phyloP scores from a whole-genome alignment of 2,113 vertebrate species.

The Gasterosteus aculeatus region DNA sequence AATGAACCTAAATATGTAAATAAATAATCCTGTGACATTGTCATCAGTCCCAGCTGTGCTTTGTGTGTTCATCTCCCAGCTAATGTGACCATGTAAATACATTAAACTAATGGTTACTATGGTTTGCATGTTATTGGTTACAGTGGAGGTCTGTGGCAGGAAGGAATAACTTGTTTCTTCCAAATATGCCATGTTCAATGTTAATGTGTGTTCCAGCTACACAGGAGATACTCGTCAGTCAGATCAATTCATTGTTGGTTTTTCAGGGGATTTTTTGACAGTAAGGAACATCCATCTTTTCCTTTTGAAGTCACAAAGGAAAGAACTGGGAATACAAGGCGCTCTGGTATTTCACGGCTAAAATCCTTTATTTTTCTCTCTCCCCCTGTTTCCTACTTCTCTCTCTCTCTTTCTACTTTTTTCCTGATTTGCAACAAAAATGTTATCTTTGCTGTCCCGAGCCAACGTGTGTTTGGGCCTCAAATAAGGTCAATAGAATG shows the following conservation, averaged over 20 bases:
- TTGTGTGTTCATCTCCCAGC: not conserved
- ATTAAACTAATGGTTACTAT: not conserved
- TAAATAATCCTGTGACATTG: not conserved
- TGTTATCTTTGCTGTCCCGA: conserved; percentile 16
- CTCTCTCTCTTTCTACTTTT: not conserved
- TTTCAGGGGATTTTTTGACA: not conserved
- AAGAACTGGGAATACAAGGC: conserved; percentile 6
- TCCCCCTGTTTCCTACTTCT: not conserved
- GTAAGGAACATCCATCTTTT: not conserved
- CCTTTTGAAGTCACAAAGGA: not conserved
- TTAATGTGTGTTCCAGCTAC: not conserved
- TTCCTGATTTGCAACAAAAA: conserved; percentile 2
- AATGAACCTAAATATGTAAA: not conserved
- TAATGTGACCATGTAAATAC: not conserved
- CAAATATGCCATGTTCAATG: no score
- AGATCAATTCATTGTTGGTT: no score
- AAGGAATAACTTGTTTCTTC: not conserved
- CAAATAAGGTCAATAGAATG: conserved; percentile 51
- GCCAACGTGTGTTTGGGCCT: conserved; percentile 7
- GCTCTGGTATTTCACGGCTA: not conserved
- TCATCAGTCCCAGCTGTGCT: not conserved
- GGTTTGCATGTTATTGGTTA: not conserved
- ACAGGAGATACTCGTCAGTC: not conserved
- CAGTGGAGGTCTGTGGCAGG: not conserved
- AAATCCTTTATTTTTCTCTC: conserved; percentile 7